Evolutionary conservation across 1,140 invertebrate species (phyloP), one percentile per base, ranked within the genome.

Genomic region (Tachypleus tridentatus): DNA sequence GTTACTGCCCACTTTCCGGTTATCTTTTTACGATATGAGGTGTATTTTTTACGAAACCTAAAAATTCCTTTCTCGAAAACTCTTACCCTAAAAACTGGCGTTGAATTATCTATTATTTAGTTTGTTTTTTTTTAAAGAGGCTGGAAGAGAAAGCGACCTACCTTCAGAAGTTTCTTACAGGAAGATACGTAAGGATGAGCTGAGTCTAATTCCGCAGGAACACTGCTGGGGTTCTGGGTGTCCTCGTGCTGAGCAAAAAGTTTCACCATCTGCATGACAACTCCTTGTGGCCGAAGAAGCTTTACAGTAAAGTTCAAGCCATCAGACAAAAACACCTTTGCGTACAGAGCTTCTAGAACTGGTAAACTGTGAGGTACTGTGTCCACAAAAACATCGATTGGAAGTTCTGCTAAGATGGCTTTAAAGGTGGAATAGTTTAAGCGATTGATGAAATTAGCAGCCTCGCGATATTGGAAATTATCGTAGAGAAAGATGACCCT

Each of bases 381-480:
- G 70, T 94, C 91, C 49, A 93, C 84, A 69, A 95, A 82, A 68
- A 91, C 77, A 73, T 94, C 91, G 29, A 93, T 80, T 0, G 91
- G 92, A 63, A 96, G 78, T 67, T 94, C 89, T 56, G 73, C 63
- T 10, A 82, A 64, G 10, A 90, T 85, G 5, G 82, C 82, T 63
- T 83, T 83, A 66, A 93, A 79, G 3, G 88, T 88, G 2, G 83
- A 85, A 52, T 83, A 81, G 10, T 87, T 87, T 5, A 93, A 77
- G 60, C 87, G 80, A 47, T 85, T 80, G 56, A 93, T 80, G 49
- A 92, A 85, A 47, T 83, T 82, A 0, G 89, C 87, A 10, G 88
- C 88, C 71, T 91, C 88, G 29, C 86, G 77, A 73, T 87, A 89
- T 74, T 90, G 87, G 10, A 85, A 75, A 4, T 87, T 87, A 72